Base-by-base conservation (phyloP, 1,140 invertebrate species). In the Frieseomelitta varia region DNA sequence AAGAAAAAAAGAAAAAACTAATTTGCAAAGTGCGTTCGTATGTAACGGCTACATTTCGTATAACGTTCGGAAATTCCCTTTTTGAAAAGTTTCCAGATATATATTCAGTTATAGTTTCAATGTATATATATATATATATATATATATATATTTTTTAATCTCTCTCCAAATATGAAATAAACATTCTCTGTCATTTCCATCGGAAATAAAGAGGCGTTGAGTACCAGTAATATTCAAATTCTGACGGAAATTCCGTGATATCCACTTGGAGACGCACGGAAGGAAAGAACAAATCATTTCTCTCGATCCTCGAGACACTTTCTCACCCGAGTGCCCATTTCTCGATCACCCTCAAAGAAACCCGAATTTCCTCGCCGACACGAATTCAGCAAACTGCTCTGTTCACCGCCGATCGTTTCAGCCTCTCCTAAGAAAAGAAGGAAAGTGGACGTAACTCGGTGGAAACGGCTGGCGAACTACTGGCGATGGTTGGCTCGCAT, bases 401-500 rank as follows among this genome's bases (percentile, higher is more conserved):
- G 17, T 34, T 12, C 6, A 17, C 11, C 21, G 39, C 12, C 15
- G 47, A 55, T 55, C 71, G n/a, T 51, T 51, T 27, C 27, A 72
- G 53, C 15, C 39, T 19, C 17, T 4, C 8, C 39, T 8, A 47
- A 47, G 8, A 47, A 47, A 47, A 47, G 39, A 47, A 47, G 10
- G 19, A 19, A 72, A 72, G 47, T 27, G 47, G 39, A 47, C 34
- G 39, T 71, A 47, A 47, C 24, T 79, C 19, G 55, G 63, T 53
- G 0, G 24, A 30, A 79, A 87, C 56, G 58, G 72, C 71, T 4
- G 51, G 81, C 39, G 39, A 47, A 47, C 39, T 47, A 47, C 39
- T 0, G 39, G 6, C 39, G 39, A 80, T 80, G 53, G 39, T 76
- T 69, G 76, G 86, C 63, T 47, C 24, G 30, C 81, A 84, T 81